Evolutionary conservation across 37 sponge, comb jelly and placozoan genomes (phyloP).

Genomic region (Bolinopsis microptera): DNA sequence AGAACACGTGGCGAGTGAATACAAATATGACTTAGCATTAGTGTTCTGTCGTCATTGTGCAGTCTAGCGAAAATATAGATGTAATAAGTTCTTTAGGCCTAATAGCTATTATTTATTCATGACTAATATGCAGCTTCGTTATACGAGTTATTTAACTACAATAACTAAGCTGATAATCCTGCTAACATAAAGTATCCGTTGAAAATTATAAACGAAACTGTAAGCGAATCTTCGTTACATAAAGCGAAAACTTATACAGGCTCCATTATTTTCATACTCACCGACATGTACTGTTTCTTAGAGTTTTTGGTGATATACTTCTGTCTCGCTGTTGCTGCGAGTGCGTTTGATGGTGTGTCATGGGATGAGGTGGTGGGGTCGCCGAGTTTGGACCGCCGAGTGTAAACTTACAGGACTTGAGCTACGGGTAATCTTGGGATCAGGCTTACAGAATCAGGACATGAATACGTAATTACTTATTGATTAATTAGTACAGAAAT

Average conservation of each 20-base stretch:
- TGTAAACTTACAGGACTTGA: not conserved
- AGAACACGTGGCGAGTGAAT: not conserved
- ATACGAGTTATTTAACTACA: too few species aligned
- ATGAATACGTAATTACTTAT: too few species aligned
- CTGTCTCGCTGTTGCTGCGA: not conserved
- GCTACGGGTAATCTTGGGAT: not conserved
- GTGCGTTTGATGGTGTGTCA: not conserved
- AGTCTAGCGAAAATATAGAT: not conserved
- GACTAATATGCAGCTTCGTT: too few species aligned
- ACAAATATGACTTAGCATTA: not conserved
- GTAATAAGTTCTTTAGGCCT: too few species aligned
- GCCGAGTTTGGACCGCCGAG: not conserved
- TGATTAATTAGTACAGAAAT: too few species aligned
- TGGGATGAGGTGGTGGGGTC: not conserved
- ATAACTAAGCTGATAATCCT: too few species aligned
- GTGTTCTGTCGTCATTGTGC: not conserved
- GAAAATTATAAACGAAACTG: too few species aligned
- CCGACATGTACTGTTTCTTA: slow-evolving; percentile 45
- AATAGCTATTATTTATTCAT: too few species aligned
- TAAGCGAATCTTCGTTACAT: too few species aligned
- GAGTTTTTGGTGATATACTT: not conserved
- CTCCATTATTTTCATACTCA: not conserved
- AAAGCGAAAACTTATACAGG: too few species aligned
- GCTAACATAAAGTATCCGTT: too few species aligned
- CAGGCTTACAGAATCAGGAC: not conserved